Evolutionary conservation across 2,113 vertebrate genomes (phyloP).

Genomic region (Tupaia chinensis): DNA sequence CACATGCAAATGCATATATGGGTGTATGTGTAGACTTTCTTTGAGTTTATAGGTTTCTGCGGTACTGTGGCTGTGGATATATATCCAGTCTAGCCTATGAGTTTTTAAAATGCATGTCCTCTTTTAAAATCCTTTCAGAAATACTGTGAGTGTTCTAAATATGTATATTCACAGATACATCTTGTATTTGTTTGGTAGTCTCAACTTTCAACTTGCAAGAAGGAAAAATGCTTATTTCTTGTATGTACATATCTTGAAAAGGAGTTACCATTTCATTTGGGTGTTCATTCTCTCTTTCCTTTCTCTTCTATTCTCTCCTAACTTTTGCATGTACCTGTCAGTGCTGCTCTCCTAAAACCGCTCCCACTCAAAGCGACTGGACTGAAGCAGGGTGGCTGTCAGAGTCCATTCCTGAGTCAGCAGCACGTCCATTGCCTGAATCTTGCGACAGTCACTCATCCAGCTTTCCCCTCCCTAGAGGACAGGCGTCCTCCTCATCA

Average conservation of each 20-base stretch:
- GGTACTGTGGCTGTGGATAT: not conserved
- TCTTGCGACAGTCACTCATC: constrained; percentile 81
- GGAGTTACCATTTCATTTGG: not conserved
- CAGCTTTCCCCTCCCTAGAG: constrained; percentile 77
- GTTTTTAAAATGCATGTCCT: constrained; percentile 51
- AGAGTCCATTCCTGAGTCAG: constrained; percentile 88
- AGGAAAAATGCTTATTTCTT: constrained; percentile 52
- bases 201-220: not conserved
- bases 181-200: constrained; percentile 49
- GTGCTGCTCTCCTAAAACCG: constrained; percentile 63
- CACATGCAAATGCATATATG: constrained; percentile 74
- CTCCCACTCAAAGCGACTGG: constrained; percentile 70
- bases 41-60: constrained; percentile 21
- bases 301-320: constrained; percentile 56
- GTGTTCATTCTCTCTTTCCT: not conserved
- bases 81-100: not conserved
- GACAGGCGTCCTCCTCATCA: constrained; percentile 81
- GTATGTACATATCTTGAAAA: not conserved
- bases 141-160: constrained; percentile 24
- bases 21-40: not conserved
- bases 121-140: constrained; percentile 56
- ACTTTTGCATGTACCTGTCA: constrained; percentile 82
- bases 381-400: constrained; percentile 83
- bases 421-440: constrained; percentile 82
- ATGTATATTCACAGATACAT: constrained; percentile 7